Evolutionary conservation across 1,140 invertebrate species (phyloP).

Genomic region (Leptonema lineaticorne): DNA sequence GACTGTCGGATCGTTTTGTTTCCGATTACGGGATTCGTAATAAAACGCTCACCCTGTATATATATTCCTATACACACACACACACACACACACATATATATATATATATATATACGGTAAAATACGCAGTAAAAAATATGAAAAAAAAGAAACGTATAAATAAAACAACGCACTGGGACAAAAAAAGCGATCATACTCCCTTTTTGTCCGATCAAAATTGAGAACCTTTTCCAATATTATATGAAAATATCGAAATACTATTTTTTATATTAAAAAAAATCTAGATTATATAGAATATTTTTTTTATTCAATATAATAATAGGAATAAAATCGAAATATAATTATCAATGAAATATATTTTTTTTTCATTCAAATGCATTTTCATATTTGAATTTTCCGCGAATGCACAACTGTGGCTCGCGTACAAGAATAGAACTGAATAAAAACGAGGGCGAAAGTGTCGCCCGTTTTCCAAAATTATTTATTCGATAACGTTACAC

Average conservation of each 20-base stretch:
- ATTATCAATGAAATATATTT: not conserved
- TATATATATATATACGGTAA: not conserved
- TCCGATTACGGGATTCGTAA: not conserved
- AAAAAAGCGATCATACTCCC: no score
- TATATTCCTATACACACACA: not conserved
- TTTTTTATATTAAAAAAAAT: not conserved
- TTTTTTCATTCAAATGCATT: slow-evolving; percentile 20
- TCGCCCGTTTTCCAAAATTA: slow-evolving; percentile 14
- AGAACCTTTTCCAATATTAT: not conserved
- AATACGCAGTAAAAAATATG: no score
- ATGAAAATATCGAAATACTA: not conserved
- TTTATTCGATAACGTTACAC: slow-evolving; percentile 25
- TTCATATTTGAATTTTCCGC: slow-evolving; percentile 21
- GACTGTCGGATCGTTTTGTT: not conserved
- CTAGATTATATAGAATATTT: not conserved
- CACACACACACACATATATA: no score
- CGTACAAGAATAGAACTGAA: not conserved
- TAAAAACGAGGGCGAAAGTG: not conserved
- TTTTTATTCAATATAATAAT: not conserved
- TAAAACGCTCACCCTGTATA: not conserved
- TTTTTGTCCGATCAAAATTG: no score
- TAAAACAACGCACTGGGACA: no score
- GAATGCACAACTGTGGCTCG: not conserved
- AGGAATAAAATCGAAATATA: not conserved
- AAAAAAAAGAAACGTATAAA: no score